Evolutionary conservation across 1,140 invertebrate species (phyloP).

Genomic region (Megalopta genalis): DNA sequence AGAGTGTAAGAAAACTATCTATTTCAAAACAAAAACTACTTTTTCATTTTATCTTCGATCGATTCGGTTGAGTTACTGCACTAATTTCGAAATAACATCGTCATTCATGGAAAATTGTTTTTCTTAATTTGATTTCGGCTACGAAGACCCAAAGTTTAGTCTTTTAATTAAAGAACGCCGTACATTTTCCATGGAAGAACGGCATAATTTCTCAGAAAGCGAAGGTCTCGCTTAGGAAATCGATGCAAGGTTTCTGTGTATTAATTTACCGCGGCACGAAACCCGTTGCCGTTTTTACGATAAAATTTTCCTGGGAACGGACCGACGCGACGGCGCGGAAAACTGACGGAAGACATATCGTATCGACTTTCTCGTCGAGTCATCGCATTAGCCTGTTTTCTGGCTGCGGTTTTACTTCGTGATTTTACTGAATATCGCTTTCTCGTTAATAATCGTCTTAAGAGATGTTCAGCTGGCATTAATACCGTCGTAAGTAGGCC

Average conservation of each 20-base stretch:
- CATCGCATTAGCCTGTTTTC: conserved; percentile 45
- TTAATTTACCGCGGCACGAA: conserved; percentile 23
- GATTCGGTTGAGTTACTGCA: no score
- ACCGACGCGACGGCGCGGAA: conserved; percentile 40
- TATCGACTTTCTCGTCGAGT: conserved; percentile 48
- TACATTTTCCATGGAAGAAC: neutral
- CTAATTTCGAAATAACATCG: no score
- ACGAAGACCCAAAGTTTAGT: no score
- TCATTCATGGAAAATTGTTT: no score
- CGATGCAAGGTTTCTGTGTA: conserved; percentile 5
- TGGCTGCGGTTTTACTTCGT: conserved; percentile 35
- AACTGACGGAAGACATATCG: conserved; percentile 41
- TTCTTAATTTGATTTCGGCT: no score
- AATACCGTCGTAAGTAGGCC: neutral
- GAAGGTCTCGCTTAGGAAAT: neutral
- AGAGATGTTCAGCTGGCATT: neutral
- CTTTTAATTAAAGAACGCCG: neutral
- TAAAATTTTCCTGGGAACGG: conserved; percentile 41
- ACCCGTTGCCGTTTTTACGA: conserved; percentile 32
- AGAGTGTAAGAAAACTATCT: no score
- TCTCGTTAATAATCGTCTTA: conserved; percentile 41
- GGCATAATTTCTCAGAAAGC: neutral
- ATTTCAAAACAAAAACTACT: no score
- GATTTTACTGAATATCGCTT: conserved; percentile 34
- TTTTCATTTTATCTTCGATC: no score